Evolutionary conservation across 2,797 vertebrate genomes (phyloP), one percentile per base, ranked within the genome.

Genomic region (Argya squamiceps): DNA sequence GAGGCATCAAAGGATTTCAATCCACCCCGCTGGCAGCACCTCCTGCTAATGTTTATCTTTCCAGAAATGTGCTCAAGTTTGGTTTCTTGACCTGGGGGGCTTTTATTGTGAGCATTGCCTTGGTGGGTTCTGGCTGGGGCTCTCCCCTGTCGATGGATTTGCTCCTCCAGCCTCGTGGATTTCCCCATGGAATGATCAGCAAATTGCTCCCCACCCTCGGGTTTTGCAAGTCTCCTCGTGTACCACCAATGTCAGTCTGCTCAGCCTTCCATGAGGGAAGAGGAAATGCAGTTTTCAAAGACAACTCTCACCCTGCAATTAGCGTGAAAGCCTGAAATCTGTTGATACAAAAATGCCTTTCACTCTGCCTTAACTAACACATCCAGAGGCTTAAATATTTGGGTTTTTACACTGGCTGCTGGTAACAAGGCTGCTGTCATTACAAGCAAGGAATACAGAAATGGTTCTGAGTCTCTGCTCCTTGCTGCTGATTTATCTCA

Each of bases 91-190:
- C 26, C 52, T 22, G 27, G 17, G 34, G 44, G 74, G 44, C 5
- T 68, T 84, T 64, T 6, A 2, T 0, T 59, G 71, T 24, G 53
- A 63, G 59, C 71, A 5, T 1, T 32, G 20, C 34, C 22, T 8
- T 2, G 12, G 24, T 24, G 82, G 44, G 50, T 6, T 50, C 71
- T 56, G 36, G 6, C 53, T 15, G 30, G 43, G 46, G 84, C 69
- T n/a, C 58, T 85, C 5, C 0, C 1, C 1, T 32, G 1, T 0
- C 0, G 0, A 3, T 11, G 71, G 59, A 23, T 95, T 63, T 77
- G 56, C 32, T 46, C 60, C 29, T 16, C 18, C 16, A 32, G n/a
- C 32, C 24, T 15, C 47, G 8, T 24, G 46, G 30, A 36, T 79
- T 73, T 44, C 50, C 50, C n/a, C 44, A 17, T 0, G 34, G 3